These are phyloP conservation scores for Petrocephalus zakoni DNA, from an alignment of 2,113 vertebrate species.

Conservation along the genomic window DNA sequence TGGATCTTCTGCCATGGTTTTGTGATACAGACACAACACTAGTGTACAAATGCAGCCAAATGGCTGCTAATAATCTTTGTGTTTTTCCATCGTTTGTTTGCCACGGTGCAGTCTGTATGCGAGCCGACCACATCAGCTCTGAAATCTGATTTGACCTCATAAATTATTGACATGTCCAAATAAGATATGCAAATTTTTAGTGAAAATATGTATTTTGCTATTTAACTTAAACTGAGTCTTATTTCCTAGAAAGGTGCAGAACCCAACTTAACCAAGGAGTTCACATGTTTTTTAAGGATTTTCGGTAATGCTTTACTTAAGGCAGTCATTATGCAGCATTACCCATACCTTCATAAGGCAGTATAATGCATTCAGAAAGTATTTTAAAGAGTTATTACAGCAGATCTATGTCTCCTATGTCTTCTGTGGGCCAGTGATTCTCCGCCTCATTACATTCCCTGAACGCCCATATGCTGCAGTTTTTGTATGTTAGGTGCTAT, in stretches of 20 bases:
- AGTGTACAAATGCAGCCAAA: neutral
- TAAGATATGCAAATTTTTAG: conserved; percentile 2
- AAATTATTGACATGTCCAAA: conserved; percentile 9
- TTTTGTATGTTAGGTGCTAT: too few species aligned
- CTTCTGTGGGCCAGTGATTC: neutral
- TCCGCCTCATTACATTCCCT: neutral
- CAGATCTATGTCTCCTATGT: neutral
- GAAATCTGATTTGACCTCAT: conserved; percentile 4
- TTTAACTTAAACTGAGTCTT: neutral
- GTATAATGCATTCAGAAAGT: too few species aligned
- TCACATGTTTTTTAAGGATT: neutral
- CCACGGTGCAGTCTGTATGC: neutral
- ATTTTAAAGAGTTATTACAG: too few species aligned
- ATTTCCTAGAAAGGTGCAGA: neutral
- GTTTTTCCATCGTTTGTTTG: neutral
- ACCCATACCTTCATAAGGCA: too few species aligned
- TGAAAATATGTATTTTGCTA: neutral
- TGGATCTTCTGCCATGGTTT: neutral
- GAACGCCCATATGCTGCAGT: neutral
- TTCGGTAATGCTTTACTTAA: too few species aligned
- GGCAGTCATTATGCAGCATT: too few species aligned
- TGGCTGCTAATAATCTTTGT: neutral
- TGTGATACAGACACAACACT: neutral
- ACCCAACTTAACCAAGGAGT: neutral
- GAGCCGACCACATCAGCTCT: neutral